phyloP scores from a whole-genome alignment of 2,113 vertebrate genomes.

The Halcyon senegalensis region DNA sequence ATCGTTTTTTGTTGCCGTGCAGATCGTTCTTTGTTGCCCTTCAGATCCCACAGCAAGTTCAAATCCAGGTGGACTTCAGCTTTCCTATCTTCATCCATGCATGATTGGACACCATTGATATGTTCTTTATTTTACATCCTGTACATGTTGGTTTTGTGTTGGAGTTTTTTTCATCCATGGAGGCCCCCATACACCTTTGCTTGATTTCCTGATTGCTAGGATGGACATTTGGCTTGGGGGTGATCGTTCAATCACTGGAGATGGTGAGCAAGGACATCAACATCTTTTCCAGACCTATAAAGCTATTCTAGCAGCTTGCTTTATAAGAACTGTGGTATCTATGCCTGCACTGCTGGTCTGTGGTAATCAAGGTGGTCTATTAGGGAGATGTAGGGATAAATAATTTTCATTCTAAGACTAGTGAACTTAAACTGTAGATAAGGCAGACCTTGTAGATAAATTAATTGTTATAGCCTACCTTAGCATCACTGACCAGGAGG shows the following conservation, averaged over 20 bases:
- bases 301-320: not conserved
- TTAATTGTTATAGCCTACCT: not conserved
- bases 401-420: not conserved
- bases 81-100: not conserved
- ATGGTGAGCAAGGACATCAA: not conserved
- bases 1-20: not conserved
- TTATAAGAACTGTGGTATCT: not conserved
- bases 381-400: fast-evolving
- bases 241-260: not conserved
- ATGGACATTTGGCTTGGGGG: not conserved
- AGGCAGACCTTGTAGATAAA: not conserved
- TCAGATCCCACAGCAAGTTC: not conserved
- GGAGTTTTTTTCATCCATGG: not conserved
- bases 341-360: not conserved
- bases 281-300: not conserved
- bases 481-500: not conserved
- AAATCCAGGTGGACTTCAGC: not conserved
- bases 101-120: not conserved
- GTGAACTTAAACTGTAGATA: not conserved
- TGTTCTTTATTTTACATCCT: not conserved
- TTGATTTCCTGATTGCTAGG: not conserved
- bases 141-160: not conserved
- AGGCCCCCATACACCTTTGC: not conserved
- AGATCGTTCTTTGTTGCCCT: not conserved
- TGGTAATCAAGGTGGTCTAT: not conserved